phyloP scores from a whole-genome alignment of 1,140 invertebrate species.

The Chelonus insularis region DNA sequence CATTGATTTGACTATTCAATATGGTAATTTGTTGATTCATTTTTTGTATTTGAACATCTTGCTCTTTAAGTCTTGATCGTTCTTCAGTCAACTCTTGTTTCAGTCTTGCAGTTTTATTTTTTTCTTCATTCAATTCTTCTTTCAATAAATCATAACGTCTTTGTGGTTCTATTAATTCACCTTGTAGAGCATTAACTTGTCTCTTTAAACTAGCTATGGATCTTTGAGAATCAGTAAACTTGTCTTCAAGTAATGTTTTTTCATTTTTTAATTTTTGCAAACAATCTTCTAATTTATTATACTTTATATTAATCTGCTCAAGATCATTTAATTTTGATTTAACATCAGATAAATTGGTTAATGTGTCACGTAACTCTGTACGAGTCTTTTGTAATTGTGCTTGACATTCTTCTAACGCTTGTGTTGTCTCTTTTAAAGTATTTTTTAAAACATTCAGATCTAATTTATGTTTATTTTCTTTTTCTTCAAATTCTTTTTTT shows the following conservation, averaged over 20 bases:
- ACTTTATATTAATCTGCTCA: slow-evolving; percentile 23
- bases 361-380: slow-evolving; percentile 39
- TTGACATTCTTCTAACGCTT: slow-evolving; percentile 47
- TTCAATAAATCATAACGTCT: slow-evolving; percentile 45
- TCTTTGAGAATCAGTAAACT: slow-evolving; percentile 40
- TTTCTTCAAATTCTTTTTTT: slow-evolving; percentile 43
- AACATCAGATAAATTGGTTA: slow-evolving; percentile 28
- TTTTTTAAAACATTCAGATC: slow-evolving; percentile 44
- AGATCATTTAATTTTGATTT: slow-evolving; percentile 19
- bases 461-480: slow-evolving; percentile 42
- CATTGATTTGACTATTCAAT: slow-evolving; percentile 45
- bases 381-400: slow-evolving; percentile 44
- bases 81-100: slow-evolving; percentile 44
- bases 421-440: slow-evolving; percentile 44
- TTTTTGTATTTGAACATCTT: slow-evolving; percentile 42
- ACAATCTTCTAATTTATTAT: slow-evolving; percentile 41
- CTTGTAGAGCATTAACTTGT: slow-evolving; percentile 37
- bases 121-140: slow-evolving; percentile 47
- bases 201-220: slow-evolving; percentile 41
- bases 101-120: slow-evolving; percentile 36
- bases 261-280: slow-evolving; percentile 43
- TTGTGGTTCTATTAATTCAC: slow-evolving; percentile 50
- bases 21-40: slow-evolving; percentile 39
- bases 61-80: slow-evolving; percentile 39
- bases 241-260: slow-evolving; percentile 44